Percentiles rank a stretch among this genome's conserved stretches.
Evolutionary conservation across 2,888 invertebrate genomes (phyloP).

Genomic region (Peribatodes rhomboidaria): DNA sequence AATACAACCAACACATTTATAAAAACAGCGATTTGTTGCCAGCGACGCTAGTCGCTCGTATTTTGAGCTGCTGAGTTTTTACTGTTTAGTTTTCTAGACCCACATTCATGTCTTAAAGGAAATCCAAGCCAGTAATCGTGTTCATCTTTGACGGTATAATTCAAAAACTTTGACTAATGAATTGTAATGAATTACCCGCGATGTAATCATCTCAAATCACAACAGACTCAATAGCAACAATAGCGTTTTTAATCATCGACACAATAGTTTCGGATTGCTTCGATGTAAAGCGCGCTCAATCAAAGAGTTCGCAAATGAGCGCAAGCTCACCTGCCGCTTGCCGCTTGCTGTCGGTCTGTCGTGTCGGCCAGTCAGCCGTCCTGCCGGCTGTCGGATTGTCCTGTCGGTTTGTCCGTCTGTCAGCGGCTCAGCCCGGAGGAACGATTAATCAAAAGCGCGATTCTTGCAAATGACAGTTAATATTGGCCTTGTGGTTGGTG

Average conservation of each 20-base stretch:
- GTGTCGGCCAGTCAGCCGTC: conserved; percentile 20
- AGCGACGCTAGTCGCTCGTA: too few species aligned
- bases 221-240: conserved; percentile 43
- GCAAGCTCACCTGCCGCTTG: conserved; percentile 48
- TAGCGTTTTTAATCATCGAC: conserved; percentile 42
- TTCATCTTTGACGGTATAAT: conserved; percentile 13
- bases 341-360: neutral
- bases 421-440: conserved; percentile 48
- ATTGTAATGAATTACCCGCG: conserved; percentile 52
- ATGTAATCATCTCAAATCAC: conserved; percentile 8
- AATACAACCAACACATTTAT: too few species aligned
- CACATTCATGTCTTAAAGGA: too few species aligned
- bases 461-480: conserved; percentile 76
- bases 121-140: too few species aligned
- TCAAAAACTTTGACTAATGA: conserved; percentile 56
- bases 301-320: conserved; percentile 57
- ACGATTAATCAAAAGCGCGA: conserved; percentile 72
- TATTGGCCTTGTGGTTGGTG: conserved; percentile 56
- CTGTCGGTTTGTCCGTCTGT: conserved; percentile 48
- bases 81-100: too few species aligned
- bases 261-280: conserved; percentile 34
- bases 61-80: too few species aligned
- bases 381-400: conserved; percentile 28
- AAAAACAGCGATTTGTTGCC: too few species aligned
- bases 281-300: conserved; percentile 59